Conservation (phyloP, 2,888 invertebrate genomes). For the Herminia tarsipennalis region DNA sequence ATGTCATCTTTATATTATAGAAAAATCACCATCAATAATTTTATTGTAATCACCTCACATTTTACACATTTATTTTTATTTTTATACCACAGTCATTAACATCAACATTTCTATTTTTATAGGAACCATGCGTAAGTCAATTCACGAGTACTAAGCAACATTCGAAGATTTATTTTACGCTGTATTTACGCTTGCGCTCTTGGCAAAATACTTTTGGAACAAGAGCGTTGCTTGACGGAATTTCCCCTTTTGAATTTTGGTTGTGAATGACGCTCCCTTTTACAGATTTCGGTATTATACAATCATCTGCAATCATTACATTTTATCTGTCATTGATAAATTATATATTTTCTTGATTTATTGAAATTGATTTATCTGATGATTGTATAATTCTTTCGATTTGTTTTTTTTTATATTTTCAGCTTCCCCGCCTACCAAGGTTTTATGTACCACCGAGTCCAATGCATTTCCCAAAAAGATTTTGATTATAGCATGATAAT, state of each 20-base stretch:
- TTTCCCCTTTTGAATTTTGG: slow-evolving; percentile 46
- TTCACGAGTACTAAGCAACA: slow-evolving; percentile 71
- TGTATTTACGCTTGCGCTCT: slow-evolving; percentile 74
- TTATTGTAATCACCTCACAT: slow-evolving; percentile 9
- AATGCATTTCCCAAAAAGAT: slow-evolving; percentile 38
- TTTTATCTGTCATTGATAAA: too few species aligned
- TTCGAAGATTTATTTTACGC: slow-evolving; percentile 59
- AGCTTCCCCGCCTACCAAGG: slow-evolving; percentile 55
- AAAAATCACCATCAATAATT: background rate
- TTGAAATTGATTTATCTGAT: too few species aligned
- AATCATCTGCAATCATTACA: slow-evolving; percentile 42
- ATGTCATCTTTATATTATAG: too few species aligned
- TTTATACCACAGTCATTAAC: slow-evolving; percentile 51
- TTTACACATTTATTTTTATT: slow-evolving; percentile 14
- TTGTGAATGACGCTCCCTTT: slow-evolving; percentile 46
- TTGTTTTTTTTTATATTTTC: slow-evolving; percentile 60
- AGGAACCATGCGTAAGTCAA: slow-evolving; percentile 86
- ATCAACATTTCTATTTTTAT: slow-evolving; percentile 77
- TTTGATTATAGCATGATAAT: slow-evolving; percentile 56
- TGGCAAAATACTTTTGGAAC: slow-evolving; percentile 60
- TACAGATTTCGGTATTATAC: slow-evolving; percentile 44
- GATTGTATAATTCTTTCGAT: slow-evolving; percentile 53
- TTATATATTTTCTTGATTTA: too few species aligned
- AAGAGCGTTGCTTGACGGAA: slow-evolving; percentile 63
- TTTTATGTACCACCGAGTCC: slow-evolving; percentile 34